These are phyloP conservation scores for Plagodis dolabraria DNA, from an alignment of 2,888 invertebrate species.

Conservation along the genomic window DNA sequence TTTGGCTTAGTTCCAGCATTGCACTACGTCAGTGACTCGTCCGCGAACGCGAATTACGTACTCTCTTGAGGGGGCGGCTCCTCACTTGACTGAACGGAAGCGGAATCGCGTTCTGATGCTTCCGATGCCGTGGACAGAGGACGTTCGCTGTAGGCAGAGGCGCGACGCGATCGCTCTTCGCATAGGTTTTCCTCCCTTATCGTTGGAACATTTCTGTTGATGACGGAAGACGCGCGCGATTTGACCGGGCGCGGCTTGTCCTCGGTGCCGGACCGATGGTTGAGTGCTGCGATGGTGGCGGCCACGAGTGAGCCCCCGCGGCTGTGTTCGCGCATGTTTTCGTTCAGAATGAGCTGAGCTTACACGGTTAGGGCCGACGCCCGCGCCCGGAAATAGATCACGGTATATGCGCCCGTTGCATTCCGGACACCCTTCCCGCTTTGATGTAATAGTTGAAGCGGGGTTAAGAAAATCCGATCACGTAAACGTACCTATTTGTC, in stretches of 20 bases:
- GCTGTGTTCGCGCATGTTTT: conserved; percentile 83
- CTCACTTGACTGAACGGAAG: conserved; percentile 81
- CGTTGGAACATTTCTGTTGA: conserved; percentile 59
- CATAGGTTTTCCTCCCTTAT: conserved; percentile 55
- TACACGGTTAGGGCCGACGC: conserved; percentile 76
- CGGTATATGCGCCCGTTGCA: conserved; percentile 73
- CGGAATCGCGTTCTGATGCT: conserved; percentile 78
- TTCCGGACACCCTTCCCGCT: conserved; percentile 71
- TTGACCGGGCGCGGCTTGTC: conserved; percentile 65
- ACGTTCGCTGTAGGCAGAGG: conserved; percentile 74
- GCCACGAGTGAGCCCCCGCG: conserved; percentile 86
- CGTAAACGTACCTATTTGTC: conserved; percentile 42
- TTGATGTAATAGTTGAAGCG: conserved; percentile 63
- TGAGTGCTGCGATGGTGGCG: conserved; percentile 80
- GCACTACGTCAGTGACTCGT: conserved; percentile 78
- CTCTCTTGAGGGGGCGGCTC: conserved; percentile 79
- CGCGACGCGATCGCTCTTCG: conserved; percentile 61
- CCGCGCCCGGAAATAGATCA: conserved; percentile 81
- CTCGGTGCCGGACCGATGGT: conserved; percentile 71
- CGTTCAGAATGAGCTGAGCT: conserved; percentile 77
- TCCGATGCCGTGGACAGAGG: conserved; percentile 79
- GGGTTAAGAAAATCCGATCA: conserved; percentile 33
- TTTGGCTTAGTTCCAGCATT: conserved; percentile 80
- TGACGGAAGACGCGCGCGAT: conserved; percentile 57
- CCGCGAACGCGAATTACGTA: conserved; percentile 75